Conservation (phyloP, 2,888 invertebrate species). For the Caradrina clavipalpis region DNA sequence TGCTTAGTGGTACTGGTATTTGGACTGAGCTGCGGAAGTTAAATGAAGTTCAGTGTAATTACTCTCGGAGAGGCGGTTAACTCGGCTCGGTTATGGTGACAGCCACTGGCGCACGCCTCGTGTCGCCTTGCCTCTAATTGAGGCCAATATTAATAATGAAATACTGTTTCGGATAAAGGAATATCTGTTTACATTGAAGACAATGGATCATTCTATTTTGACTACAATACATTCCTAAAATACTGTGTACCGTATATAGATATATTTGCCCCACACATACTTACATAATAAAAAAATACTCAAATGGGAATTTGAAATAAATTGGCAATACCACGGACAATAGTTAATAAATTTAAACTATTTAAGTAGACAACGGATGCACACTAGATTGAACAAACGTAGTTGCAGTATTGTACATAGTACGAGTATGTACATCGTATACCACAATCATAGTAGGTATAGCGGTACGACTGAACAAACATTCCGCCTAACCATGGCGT, state of each 20-base stretch:
- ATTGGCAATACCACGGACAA: slow-evolving; percentile 15
- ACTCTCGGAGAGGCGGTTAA: slow-evolving; percentile 87
- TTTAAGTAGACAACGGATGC: slow-evolving; percentile 12
- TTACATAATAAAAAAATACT: background rate
- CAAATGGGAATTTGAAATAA: background rate
- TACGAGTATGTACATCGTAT: background rate
- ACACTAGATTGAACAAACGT: slow-evolving; percentile 16
- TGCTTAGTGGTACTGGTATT: slow-evolving; percentile 87
- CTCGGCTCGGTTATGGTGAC: slow-evolving; percentile 84
- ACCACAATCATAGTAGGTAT: background rate
- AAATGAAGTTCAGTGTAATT: slow-evolving; percentile 89
- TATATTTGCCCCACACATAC: no score
- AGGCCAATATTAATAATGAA: slow-evolving; percentile 75
- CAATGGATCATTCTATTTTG: background rate
- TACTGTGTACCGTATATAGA: background rate
- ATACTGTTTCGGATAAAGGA: slow-evolving; percentile 56
- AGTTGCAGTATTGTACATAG: slow-evolving; percentile 4
- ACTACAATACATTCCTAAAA: slow-evolving; percentile 4
- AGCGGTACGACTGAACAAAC: slow-evolving; percentile 42
- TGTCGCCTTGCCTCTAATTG: slow-evolving; percentile 74
- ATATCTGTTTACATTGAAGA: slow-evolving; percentile 7
- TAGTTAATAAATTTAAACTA: slow-evolving; percentile 36
- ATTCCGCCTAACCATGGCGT: slow-evolving; percentile 56
- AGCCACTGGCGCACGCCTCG: slow-evolving; percentile 72
- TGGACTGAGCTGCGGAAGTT: slow-evolving; percentile 87